Conservation (phyloP, 1,140 invertebrate species). For the Drosophila kikkawai region DNA sequence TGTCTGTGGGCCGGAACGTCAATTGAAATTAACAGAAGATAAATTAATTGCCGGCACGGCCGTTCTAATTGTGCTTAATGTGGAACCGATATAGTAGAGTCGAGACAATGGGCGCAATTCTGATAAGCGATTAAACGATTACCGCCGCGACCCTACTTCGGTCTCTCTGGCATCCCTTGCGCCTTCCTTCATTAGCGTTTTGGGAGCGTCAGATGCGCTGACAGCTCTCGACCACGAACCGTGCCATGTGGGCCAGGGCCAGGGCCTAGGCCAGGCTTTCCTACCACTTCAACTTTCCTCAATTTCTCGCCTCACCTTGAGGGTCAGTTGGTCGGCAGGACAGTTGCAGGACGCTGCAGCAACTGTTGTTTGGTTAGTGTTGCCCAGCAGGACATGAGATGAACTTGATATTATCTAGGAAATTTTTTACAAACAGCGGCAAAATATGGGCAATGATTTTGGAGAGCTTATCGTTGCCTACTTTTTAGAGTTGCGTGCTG, state of each 20-base stretch:
- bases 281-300: slow-evolving; percentile 15
- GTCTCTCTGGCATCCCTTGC: neutral
- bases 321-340: slow-evolving; percentile 55
- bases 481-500: neutral
- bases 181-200: slow-evolving; percentile 37
- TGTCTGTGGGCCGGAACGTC: slow-evolving; percentile 27
- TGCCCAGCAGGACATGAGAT: neutral
- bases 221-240: slow-evolving; percentile 36
- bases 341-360: slow-evolving; percentile 7
- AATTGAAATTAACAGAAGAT: slow-evolving; percentile 76
- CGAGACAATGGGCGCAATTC: slow-evolving; percentile 62
- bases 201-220: slow-evolving; percentile 47
- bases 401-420: neutral
- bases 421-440: neutral
- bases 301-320: slow-evolving; percentile 23
- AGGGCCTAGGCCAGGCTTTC: slow-evolving; percentile 3
- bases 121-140: slow-evolving; percentile 77
- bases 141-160: slow-evolving; percentile 7
- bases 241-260: slow-evolving; percentile 33
- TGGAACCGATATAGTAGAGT: slow-evolving; percentile 61
- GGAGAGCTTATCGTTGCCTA: neutral
- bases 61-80: slow-evolving; percentile 75
- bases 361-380: slow-evolving; percentile 19
- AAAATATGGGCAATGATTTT: neutral
- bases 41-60: slow-evolving; percentile 74